phyloP scores from a whole-genome alignment of 2,888 invertebrate species.

The Lycophotia porphyrea region DNA sequence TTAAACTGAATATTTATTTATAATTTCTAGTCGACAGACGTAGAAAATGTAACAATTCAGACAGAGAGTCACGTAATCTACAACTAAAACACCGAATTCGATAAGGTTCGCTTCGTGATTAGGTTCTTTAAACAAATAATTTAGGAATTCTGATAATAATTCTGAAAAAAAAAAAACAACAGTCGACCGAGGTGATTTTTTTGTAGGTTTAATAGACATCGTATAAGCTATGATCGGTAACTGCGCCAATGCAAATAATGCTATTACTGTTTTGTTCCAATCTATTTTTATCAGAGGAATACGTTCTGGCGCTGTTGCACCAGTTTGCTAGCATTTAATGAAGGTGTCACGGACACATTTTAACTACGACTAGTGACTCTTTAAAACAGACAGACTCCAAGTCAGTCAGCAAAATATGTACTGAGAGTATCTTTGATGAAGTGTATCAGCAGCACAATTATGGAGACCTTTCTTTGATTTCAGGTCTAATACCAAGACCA shows the following conservation, averaged over 20 bases:
- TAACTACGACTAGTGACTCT: not conserved
- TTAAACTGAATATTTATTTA: constrained; percentile 14
- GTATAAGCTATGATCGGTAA: not conserved
- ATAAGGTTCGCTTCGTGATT: constrained; percentile 2
- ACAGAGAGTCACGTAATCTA: constrained; percentile 6
- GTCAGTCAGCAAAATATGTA: not conserved
- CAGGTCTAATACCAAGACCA: not conserved
- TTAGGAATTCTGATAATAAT: not conserved
- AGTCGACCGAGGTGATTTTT: too few species aligned
- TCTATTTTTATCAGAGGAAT: not conserved
- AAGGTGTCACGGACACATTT: not conserved
- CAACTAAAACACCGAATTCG: not conserved
- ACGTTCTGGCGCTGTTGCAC: not conserved
- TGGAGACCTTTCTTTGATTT: not conserved
- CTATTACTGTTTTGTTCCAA: not conserved
- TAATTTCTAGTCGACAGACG: not conserved
- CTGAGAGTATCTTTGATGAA: not conserved
- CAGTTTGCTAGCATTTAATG: not conserved
- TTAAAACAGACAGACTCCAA: not conserved
- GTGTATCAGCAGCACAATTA: not conserved
- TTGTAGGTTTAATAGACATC: not conserved
- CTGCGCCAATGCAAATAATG: not conserved
- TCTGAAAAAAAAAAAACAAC: too few species aligned
- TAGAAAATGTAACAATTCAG: not conserved
- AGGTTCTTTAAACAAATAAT: not conserved